Base-by-base conservation (phyloP, 2,113 vertebrate species). In the Psettodes erumei region DNA sequence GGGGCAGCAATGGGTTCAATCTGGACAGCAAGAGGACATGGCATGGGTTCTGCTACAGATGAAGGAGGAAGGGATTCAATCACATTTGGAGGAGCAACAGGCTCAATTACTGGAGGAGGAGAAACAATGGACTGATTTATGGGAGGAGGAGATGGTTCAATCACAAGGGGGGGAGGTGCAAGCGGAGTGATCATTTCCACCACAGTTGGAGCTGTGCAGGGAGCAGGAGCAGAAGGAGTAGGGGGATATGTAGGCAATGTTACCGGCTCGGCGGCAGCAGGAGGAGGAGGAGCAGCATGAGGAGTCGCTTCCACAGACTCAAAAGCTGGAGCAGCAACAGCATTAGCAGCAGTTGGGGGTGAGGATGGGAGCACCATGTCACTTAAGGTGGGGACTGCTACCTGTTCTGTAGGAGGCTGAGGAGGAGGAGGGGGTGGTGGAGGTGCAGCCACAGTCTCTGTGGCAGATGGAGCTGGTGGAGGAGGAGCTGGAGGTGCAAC, bases 381-480 rank as follows among this genome's bases (percentile, higher is more conserved):
- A 71, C 28, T 58, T 4, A 86, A 66, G 51, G 64, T 83, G 56
- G 89, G 84, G 23, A 72, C 80, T 79, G 73, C 83, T 91, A 92
- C 92, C 92, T 93, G 85, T 82, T 88, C 84, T 79, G 32, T 28
- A 5, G 71, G 74, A 58, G 82, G 75, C 25, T 71, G 80, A 65
- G 81, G 81, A 63, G 75, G 58, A 63, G 56, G 62, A 28, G 77
- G n/a, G n/a, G n/a, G 48, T 6, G 50, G 37, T 48, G 73, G 47
- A 62, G 80, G 72, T 77, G 84, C n/a, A 35, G 71, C 33, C 62
- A 84, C 75, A 32, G 69, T 74, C 66, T 86, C 79, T 72, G 66
- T 69, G 77, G 72, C 59, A 21, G 70, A 37, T 30, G 86, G 82
- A 82, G 51, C 47, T 54, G 63, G 30, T 47, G 84, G 77, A 75